Evolutionary conservation across 2,888 invertebrate species (phyloP).

Genomic region (Diachrysia chrysitis): DNA sequence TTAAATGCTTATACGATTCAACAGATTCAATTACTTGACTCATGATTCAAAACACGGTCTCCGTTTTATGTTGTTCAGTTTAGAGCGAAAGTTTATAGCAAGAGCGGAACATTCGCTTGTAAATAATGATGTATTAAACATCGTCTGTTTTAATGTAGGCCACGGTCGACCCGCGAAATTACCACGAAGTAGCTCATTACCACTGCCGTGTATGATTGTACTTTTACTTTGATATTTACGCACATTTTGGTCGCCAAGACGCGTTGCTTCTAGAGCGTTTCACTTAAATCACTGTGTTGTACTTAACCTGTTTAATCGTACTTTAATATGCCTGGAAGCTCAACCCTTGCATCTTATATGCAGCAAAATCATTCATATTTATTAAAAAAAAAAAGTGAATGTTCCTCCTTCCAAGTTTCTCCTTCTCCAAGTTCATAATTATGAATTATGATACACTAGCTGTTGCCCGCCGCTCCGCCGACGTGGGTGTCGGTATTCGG

Average conservation of each 20-base stretch:
- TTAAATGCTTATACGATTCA: neutral
- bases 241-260: neutral
- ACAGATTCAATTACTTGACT: neutral
- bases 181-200: constrained; percentile 52
- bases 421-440: no score
- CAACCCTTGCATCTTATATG: neutral
- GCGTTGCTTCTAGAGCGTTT: constrained; percentile 13
- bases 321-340: neutral
- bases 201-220: constrained; percentile 37
- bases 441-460: no score
- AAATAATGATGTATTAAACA: constrained; percentile 65
- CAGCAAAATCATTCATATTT: neutral
- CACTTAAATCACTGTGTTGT: no score
- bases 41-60: constrained; percentile 23
- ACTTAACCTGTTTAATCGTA: neutral
- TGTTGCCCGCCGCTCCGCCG: no score
- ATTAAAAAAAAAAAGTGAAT: neutral
- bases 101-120: constrained; percentile 47
- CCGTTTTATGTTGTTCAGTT: constrained; percentile 37
- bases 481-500: no score
- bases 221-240: constrained; percentile 50
- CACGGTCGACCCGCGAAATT: constrained; percentile 61
- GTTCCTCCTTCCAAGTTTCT: no score
- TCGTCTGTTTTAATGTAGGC: constrained; percentile 55
- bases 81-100: constrained; percentile 53